phyloP scores from a whole-genome alignment of 1,140 invertebrate genomes.

The Eueides isabella region DNA sequence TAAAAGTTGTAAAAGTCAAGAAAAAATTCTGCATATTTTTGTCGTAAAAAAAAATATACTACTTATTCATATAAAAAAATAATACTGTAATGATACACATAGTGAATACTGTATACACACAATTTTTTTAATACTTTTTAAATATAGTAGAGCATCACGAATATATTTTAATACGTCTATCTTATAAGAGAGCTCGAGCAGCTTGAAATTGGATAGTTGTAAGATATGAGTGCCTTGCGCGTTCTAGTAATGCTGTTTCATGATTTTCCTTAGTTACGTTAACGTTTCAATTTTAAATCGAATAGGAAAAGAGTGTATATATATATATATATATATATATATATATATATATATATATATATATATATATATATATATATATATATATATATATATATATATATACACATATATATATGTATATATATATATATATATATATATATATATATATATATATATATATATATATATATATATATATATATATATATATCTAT shows the following conservation, averaged over 20 bases:
- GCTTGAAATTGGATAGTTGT: conserved; percentile 21
- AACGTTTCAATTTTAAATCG: background rate
- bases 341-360: background rate
- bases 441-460: no score
- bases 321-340: background rate
- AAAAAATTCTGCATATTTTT: no score
- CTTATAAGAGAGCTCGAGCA: background rate
- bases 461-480: no score
- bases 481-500: no score
- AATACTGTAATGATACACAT: background rate
- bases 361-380: background rate
- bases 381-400: no score
- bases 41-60: no score
- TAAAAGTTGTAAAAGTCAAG: no score
- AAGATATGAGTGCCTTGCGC: conserved; percentile 5
- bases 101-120: no score
- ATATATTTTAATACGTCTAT: conserved; percentile 5
- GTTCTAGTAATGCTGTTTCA: background rate
- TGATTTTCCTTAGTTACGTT: background rate
- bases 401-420: no score
- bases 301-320: background rate
- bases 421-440: no score
- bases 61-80: background rate
- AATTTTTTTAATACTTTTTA: background rate
- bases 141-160: background rate